These are phyloP conservation scores for Eospalax fontanierii DNA, from an alignment of 2,797 vertebrate species.

Conservation along the genomic window DNA sequence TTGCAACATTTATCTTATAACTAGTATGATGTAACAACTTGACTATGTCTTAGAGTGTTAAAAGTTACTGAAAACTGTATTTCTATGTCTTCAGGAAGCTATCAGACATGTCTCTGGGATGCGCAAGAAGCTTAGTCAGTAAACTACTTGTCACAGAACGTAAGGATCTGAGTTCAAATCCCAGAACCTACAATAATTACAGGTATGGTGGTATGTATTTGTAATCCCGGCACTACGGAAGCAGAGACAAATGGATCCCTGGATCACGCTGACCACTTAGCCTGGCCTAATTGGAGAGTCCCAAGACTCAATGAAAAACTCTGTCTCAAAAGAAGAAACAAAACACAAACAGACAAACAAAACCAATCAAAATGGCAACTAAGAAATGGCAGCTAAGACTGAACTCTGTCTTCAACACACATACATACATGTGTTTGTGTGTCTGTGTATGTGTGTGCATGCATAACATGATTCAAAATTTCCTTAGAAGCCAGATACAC, in stretches of 20 bases:
- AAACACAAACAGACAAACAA: neutral
- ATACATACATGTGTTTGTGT: no score
- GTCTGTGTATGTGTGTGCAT: no score
- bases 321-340: neutral
- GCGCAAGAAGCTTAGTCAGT: neutral
- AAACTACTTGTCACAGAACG: neutral
- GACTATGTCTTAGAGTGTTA: conserved; percentile 32
- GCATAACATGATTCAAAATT: neutral
- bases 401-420: neutral
- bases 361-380: neutral
- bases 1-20: conserved; percentile 51
- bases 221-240: neutral
- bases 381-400: neutral
- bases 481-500: conserved; percentile 24
- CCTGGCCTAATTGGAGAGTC: neutral
- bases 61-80: neutral
- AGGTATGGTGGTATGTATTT: no score
- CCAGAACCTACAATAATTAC: neutral
- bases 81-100: conserved; percentile 9
- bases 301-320: neutral
- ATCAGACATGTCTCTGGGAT: neutral
- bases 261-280: no score
- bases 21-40: conserved; percentile 48
- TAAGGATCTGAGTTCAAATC: neutral
- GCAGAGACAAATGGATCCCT: no score